Conservation (phyloP, 2,888 invertebrate species). For the Eumacrocentrus americanus region DNA sequence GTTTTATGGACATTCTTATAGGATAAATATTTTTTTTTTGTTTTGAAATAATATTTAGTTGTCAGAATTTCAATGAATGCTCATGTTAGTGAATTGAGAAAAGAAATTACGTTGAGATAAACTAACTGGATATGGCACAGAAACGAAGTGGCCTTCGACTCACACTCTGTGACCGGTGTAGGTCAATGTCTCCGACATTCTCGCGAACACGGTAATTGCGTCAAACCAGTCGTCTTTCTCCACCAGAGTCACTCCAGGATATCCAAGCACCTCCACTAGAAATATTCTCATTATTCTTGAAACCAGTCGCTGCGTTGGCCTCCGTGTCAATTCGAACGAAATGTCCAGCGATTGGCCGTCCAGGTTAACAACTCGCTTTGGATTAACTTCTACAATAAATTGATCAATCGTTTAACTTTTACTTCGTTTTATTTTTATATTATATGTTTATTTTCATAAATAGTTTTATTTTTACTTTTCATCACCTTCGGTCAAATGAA, state of each 20-base stretch:
- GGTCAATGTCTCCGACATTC: constrained; percentile 48
- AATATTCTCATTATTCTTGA: constrained; percentile 68
- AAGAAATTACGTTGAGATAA: too few species aligned
- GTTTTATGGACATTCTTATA: not conserved
- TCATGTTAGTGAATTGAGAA: too few species aligned
- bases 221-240: constrained; percentile 62
- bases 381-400: constrained; percentile 61
- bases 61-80: too few species aligned
- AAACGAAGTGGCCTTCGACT: too few species aligned
- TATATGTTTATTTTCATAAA: too few species aligned
- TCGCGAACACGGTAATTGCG: constrained; percentile 52
- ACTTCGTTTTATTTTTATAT: not conserved
- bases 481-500: too few species aligned
- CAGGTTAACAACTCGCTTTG: constrained; percentile 61
- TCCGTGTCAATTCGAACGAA: constrained; percentile 65
- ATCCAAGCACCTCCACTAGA: constrained; percentile 64
- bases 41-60: not conserved
- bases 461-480: not conserved
- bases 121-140: too few species aligned
- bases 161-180: constrained; percentile 45
- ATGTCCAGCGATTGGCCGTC: constrained; percentile 60
- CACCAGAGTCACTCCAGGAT: constrained; percentile 59
- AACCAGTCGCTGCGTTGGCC: constrained; percentile 66
- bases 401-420: constrained; percentile 4
- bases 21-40: not conserved